Conservation (phyloP, 1,140 invertebrate species). For the Pinna nobilis region DNA sequence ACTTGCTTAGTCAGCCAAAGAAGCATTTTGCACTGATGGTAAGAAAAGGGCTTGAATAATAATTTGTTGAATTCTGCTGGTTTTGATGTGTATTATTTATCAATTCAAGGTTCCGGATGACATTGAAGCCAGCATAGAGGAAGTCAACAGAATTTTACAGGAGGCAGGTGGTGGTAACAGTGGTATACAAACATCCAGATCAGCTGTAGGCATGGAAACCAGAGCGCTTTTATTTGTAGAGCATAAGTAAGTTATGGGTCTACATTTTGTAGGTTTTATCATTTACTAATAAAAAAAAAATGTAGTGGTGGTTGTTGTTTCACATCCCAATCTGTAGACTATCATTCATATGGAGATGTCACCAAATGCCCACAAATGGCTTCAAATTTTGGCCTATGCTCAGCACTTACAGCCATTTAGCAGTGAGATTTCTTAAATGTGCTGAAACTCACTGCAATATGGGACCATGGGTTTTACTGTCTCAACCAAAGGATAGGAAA, state of each 20-base stretch:
- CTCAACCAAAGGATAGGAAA: no score
- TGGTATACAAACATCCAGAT: background rate
- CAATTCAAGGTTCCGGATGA: slow-evolving; percentile 78
- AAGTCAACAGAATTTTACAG: slow-evolving; percentile 85
- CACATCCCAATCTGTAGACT: no score
- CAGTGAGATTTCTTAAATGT: no score
- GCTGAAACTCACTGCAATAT: no score
- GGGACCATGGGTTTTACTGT: no score
- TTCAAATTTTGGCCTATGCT: no score
- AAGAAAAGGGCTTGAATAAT: background rate
- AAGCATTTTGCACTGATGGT: background rate
- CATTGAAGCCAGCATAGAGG: slow-evolving; percentile 82
- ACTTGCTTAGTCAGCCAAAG: background rate
- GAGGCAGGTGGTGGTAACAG: slow-evolving; percentile 67
- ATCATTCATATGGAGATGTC: no score
- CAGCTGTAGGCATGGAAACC: slow-evolving; percentile 37
- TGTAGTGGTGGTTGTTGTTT: no score
- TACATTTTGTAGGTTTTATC: no score
- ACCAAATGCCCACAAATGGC: no score
- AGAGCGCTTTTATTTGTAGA: slow-evolving; percentile 63
- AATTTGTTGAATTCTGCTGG: background rate
- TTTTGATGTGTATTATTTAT: background rate
- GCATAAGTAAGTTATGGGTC: slow-evolving; percentile 57
- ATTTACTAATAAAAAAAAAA: no score
- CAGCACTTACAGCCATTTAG: no score